Conservation (phyloP, 2,888 invertebrate genomes). For the Synergus gifuensis region DNA sequence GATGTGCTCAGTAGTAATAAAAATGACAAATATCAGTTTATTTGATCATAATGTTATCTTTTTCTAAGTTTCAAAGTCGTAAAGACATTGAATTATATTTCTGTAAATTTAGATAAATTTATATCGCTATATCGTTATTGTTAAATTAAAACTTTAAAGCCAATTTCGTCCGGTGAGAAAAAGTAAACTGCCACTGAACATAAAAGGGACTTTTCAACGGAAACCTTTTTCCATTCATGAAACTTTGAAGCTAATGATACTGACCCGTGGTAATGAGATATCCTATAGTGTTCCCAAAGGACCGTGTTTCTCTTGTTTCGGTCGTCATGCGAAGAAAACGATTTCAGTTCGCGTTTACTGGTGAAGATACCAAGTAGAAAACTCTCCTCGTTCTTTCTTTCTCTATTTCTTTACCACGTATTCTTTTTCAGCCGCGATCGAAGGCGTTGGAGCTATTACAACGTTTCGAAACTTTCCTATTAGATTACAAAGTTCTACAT, state of each 20-base stretch:
- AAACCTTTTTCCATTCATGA: conserved; percentile 30
- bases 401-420: background rate
- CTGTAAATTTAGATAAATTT: background rate
- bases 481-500: conserved; percentile 26
- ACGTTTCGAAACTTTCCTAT: conserved; percentile 29
- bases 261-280: conserved; percentile 36
- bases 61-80: no score
- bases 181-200: conserved; percentile 14
- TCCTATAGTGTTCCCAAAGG: conserved; percentile 30
- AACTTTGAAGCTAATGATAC: conserved; percentile 40
- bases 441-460: conserved; percentile 23
- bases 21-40: no score
- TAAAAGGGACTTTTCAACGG: background rate
- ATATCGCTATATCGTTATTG: no score
- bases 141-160: background rate
- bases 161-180: conserved; percentile 2
- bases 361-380: conserved; percentile 31
- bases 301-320: conserved; percentile 30
- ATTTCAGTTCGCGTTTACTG: conserved; percentile 29
- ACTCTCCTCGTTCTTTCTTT: conserved; percentile 8
- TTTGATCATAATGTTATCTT: no score
- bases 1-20: no score
- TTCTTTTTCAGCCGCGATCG: conserved; percentile 23
- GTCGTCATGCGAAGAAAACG: conserved; percentile 32
- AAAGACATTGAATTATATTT: no score